These are phyloP conservation scores for Diglossa cyanea DNA, from an alignment of 2,797 vertebrate genomes.

Conservation along the genomic window DNA sequence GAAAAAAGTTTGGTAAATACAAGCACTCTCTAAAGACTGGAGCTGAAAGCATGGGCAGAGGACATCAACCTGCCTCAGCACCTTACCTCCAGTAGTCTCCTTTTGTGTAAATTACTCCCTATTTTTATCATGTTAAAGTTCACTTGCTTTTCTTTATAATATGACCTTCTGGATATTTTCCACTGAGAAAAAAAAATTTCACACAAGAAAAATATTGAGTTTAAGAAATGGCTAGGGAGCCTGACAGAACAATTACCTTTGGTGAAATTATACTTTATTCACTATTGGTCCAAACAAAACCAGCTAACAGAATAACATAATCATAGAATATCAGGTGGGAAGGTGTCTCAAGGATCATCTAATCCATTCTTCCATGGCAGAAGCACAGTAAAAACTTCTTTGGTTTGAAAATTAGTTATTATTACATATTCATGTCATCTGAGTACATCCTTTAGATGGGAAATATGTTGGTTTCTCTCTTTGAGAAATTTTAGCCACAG, in stretches of 20 bases:
- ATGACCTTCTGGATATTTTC: neutral
- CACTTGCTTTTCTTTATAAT: neutral
- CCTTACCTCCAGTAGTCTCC: neutral
- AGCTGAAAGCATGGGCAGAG: neutral
- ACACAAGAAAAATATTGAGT: neutral
- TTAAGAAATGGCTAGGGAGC: neutral
- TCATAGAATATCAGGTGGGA: neutral
- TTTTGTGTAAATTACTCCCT: neutral
- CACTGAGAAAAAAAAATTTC: neutral
- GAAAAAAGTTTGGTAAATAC: neutral
- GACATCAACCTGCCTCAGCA: neutral
- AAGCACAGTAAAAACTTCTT: neutral
- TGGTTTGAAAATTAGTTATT: neutral
- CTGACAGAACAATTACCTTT: neutral
- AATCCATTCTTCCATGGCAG: neutral
- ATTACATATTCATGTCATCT: neutral
- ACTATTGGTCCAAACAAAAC: neutral
- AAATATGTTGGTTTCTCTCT: neutral
- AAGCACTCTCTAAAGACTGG: neutral
- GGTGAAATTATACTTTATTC: neutral
- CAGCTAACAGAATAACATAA: neutral
- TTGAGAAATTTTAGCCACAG: conserved; percentile 12
- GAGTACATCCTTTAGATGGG: neutral
- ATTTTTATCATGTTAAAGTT: neutral
- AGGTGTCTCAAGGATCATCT: neutral